These are phyloP conservation scores for Augiades crinisus DNA, from an alignment of 2,888 invertebrate genomes.

Conservation along the genomic window DNA sequence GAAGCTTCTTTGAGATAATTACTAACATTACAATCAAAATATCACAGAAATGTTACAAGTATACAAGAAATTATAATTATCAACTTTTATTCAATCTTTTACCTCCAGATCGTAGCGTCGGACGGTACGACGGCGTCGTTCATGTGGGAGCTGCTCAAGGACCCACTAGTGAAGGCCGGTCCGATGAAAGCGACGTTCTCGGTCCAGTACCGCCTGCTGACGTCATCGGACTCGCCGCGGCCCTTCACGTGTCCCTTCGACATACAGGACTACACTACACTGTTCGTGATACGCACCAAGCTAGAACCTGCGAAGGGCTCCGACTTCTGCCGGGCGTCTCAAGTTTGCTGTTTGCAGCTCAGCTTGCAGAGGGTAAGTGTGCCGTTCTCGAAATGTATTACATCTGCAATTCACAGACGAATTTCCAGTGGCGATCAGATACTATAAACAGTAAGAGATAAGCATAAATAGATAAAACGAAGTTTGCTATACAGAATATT, in stretches of 20 bases:
- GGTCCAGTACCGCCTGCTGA: constrained; percentile 55
- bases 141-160: constrained; percentile 90
- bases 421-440: too few relatives aligned
- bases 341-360: constrained; percentile 91
- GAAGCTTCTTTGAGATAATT: too few relatives aligned
- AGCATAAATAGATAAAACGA: too few relatives aligned
- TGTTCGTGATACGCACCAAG: constrained; percentile 89
- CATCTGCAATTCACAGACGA: too few relatives aligned
- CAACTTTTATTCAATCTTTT: neutral
- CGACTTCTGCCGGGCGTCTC: constrained; percentile 94
- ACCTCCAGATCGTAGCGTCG: constrained; percentile 82
- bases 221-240: constrained; percentile 55
- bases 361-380: constrained; percentile 83
- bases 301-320: constrained; percentile 90
- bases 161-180: constrained; percentile 80
- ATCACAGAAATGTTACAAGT: too few relatives aligned
- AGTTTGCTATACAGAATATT: too few relatives aligned
- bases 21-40: too few relatives aligned
- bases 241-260: constrained; percentile 87
- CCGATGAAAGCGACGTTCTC: constrained; percentile 74
- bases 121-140: constrained; percentile 89
- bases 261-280: constrained; percentile 91
- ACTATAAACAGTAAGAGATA: too few relatives aligned
- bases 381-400: too few relatives aligned
- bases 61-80: too few relatives aligned